A percentile compares a stretch with the other conserved stretches of the same genome.
phyloP scores from a whole-genome alignment of 2,888 invertebrate species.

The Diplolepis rosae region DNA sequence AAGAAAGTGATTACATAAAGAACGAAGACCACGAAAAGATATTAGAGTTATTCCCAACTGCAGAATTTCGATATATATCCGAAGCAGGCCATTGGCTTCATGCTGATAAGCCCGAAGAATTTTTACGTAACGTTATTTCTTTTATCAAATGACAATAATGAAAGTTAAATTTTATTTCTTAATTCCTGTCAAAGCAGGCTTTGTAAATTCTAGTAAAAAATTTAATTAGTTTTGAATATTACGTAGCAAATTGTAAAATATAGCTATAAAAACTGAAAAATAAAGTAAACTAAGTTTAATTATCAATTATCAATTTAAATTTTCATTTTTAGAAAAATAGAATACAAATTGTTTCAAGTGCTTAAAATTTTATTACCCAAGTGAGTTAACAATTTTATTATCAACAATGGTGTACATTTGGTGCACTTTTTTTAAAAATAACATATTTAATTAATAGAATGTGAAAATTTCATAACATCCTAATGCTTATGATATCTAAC shows the following conservation, averaged over 20 bases:
- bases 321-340: too few relatives aligned
- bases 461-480: slow-evolving; percentile 12
- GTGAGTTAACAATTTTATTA: background rate
- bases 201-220: background rate
- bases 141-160: slow-evolving; percentile 75
- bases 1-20: slow-evolving; percentile 86
- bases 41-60: slow-evolving; percentile 82
- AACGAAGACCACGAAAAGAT: slow-evolving; percentile 79
- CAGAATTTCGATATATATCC: slow-evolving; percentile 81
- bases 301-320: background rate
- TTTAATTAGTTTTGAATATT: background rate
- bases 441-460: background rate
- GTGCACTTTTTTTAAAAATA: background rate
- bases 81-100: slow-evolving; percentile 97
- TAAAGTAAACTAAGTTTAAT: background rate
- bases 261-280: background rate
- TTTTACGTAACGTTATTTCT: slow-evolving; percentile 79
- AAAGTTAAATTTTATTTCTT: background rate
- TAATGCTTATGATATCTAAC: background rate
- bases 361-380: background rate
- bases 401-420: too few relatives aligned
- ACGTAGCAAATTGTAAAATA: background rate
- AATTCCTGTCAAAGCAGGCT: background rate
- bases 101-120: slow-evolving; percentile 89
- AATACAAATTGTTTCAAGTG: background rate